Evolutionary conservation across 1,140 invertebrate species (phyloP).

Genomic region (Orussus abietinus): DNA sequence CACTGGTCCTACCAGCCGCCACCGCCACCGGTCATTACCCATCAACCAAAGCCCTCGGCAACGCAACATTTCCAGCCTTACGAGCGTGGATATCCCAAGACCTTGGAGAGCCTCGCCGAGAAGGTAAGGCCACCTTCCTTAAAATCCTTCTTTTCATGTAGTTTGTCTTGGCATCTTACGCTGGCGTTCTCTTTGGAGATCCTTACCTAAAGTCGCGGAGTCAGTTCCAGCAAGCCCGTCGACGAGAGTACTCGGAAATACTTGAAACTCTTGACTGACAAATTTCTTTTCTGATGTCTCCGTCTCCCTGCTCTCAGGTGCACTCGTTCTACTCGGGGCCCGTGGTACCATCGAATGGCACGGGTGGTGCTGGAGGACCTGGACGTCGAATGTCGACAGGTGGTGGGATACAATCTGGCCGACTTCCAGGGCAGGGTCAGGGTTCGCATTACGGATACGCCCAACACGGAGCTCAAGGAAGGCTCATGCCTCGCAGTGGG

Average conservation of each 20-base stretch:
- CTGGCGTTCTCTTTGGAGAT: no score
- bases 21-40: slow-evolving; percentile 78
- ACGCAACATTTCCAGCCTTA: slow-evolving; percentile 75
- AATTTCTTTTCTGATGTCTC: slow-evolving; percentile 1
- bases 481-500: slow-evolving; percentile 74
- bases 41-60: slow-evolving; percentile 74
- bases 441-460: slow-evolving; percentile 53
- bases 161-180: no score
- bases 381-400: slow-evolving; percentile 59
- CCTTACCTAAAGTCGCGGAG: no score
- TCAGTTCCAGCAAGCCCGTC: no score
- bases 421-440: slow-evolving; percentile 49
- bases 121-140: slow-evolving; percentile 57
- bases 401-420: slow-evolving; percentile 51
- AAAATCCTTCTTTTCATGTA: slow-evolving; percentile 1
- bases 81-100: slow-evolving; percentile 84
- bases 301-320: slow-evolving; percentile 45
- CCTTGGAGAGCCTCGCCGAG: slow-evolving; percentile 82
- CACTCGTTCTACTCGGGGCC: slow-evolving; percentile 76
- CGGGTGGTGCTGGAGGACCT: no score
- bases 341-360: slow-evolving; percentile 51
- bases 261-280: slow-evolving; percentile 3
- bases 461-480: slow-evolving; percentile 50
- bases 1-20: slow-evolving; percentile 66
- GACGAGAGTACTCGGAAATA: no score